phyloP scores from a whole-genome alignment of 2,113 vertebrate genomes.

The Panurus biarmicus region DNA sequence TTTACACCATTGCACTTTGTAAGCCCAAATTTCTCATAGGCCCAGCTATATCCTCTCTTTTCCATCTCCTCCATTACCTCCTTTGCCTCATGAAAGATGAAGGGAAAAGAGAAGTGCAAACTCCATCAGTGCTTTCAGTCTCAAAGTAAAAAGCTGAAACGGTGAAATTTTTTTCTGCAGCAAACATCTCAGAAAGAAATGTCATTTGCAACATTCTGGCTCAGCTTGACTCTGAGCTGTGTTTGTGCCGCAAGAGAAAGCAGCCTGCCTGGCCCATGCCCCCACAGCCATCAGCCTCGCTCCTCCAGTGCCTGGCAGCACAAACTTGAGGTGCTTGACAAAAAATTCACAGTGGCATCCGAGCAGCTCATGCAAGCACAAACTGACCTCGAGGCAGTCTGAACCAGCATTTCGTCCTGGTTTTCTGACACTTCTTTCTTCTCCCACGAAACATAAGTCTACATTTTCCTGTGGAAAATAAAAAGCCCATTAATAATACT shows the following conservation, averaged over 20 bases:
- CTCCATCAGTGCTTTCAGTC: background rate
- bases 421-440: background rate
- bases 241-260: background rate
- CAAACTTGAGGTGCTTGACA: background rate
- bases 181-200: background rate
- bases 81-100: background rate
- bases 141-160: background rate
- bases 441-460: background rate
- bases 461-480: background rate
- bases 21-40: background rate
- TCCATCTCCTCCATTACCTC: background rate
- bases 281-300: rapidly evolving
- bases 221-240: background rate
- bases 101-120: background rate
- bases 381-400: background rate
- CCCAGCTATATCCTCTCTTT: background rate
- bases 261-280: background rate
- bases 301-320: background rate
- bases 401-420: background rate
- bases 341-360: background rate
- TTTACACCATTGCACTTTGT: background rate
- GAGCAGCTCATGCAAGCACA: background rate
- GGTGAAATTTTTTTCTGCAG: background rate
- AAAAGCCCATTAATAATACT: background rate
- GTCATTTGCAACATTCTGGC: background rate